phyloP scores from a whole-genome alignment of 2,888 invertebrate genomes.

The Brachylomia viminalis region DNA sequence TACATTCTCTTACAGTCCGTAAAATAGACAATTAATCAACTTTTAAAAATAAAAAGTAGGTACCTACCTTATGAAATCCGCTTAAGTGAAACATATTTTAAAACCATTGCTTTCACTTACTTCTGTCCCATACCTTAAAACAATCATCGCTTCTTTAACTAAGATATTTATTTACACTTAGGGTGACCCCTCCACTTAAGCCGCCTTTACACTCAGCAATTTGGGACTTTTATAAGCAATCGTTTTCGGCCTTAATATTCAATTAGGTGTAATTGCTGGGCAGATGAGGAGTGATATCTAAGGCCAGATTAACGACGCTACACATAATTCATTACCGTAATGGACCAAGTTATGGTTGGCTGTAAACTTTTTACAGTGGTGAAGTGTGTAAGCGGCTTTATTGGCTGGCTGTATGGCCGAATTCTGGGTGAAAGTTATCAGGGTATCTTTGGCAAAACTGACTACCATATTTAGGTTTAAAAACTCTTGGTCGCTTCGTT shows the following conservation, averaged over 20 bases:
- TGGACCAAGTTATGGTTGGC: conserved; percentile 82
- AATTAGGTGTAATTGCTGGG: conserved; percentile 84
- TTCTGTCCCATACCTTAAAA: background rate
- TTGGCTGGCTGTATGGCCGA: conserved; percentile 25
- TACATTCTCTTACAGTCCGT: background rate
- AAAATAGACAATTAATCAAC: background rate
- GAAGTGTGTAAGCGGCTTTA: conserved; percentile 70
- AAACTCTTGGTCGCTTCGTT: background rate
- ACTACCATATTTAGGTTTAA: background rate
- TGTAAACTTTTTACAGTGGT: conserved; percentile 80
- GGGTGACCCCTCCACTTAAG: conserved; percentile 45
- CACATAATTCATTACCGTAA: conserved; percentile 88
- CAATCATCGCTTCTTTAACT: conserved; percentile 27
- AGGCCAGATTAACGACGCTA: conserved; percentile 78
- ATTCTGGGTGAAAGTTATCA: background rate
- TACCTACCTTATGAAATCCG: background rate
- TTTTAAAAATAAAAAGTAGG: background rate
- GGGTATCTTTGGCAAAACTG: background rate
- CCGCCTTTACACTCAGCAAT: conserved; percentile 70
- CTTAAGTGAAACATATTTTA: background rate
- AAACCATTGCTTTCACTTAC: background rate
- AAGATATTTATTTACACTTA: conserved; percentile 25
- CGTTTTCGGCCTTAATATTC: conserved; percentile 84
- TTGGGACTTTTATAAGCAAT: conserved; percentile 84
- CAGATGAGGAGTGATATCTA: conserved; percentile 82